Conservation (phyloP, 2,888 invertebrate species). For the Elysia crispata region DNA sequence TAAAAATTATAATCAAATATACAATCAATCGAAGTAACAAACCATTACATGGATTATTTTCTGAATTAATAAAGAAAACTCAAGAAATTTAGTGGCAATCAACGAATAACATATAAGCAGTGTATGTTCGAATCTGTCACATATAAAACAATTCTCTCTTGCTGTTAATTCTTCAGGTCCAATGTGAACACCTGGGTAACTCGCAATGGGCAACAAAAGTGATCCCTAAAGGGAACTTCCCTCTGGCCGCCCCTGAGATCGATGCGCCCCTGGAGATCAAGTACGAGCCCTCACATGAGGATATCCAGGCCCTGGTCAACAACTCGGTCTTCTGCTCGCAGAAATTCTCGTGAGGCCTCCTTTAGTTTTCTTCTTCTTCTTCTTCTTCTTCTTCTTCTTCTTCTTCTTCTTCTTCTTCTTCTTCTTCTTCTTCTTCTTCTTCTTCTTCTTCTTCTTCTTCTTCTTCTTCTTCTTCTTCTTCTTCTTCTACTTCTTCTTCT, state of each 20-base stretch:
- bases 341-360: slow-evolving; percentile 33
- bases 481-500: slow-evolving; percentile 39
- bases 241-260: slow-evolving; percentile 9
- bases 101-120: no score
- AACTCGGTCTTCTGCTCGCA: slow-evolving; percentile 33
- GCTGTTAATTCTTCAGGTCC: neutral
- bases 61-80: no score
- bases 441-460: slow-evolving; percentile 26
- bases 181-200: no score
- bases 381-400: slow-evolving; percentile 26
- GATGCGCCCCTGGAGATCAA: slow-evolving; percentile 14
- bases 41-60: no score
- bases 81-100: no score
- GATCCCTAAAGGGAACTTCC: slow-evolving; percentile 21
- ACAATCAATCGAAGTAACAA: no score
- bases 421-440: slow-evolving; percentile 23
- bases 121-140: no score
- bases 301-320: slow-evolving; percentile 22
- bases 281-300: slow-evolving; percentile 20
- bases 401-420: slow-evolving; percentile 27
- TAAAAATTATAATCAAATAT: no score
- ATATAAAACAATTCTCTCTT: no score
- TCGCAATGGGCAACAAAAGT: no score
- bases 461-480: slow-evolving; percentile 21
- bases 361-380: no score